Evolutionary conservation across 2,888 invertebrate genomes (phyloP).

Genomic region (Catocala fraxini): DNA sequence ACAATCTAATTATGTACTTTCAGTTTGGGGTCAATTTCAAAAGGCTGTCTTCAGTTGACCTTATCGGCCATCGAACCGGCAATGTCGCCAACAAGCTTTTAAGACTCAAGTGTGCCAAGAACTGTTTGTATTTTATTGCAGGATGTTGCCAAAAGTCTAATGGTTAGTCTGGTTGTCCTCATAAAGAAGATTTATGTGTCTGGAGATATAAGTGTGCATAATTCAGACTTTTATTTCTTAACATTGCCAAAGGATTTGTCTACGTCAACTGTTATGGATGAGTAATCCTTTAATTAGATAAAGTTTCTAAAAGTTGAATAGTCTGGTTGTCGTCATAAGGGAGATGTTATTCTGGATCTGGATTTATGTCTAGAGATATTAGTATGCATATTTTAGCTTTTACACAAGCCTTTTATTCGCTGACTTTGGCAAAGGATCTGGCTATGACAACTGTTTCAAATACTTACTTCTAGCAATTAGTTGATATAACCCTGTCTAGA

Average conservation of each 20-base stretch:
- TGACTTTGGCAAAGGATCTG: background rate
- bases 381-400: background rate
- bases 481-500: too few species aligned
- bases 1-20: too few species aligned
- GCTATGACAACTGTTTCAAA: too few species aligned
- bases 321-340: slow-evolving; percentile 12
- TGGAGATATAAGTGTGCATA: slow-evolving; percentile 2
- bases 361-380: slow-evolving; percentile 10
- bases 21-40: too few species aligned
- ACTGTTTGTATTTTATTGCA: background rate
- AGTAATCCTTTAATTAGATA: background rate
- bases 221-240: background rate
- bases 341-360: background rate
- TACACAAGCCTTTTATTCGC: background rate
- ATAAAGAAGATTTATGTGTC: slow-evolving; percentile 15
- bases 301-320: slow-evolving; percentile 20
- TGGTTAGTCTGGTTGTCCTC: slow-evolving; percentile 7
- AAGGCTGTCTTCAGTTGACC: too few species aligned
- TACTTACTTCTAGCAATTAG: too few species aligned
- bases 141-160: slow-evolving; percentile 21
- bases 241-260: slow-evolving; percentile 3
- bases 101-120: slow-evolving; percentile 6
- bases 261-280: too few species aligned
- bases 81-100: background rate
- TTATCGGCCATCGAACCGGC: background rate